Conservation (phyloP, 2,113 vertebrate species). For the Okapia johnstoni region DNA sequence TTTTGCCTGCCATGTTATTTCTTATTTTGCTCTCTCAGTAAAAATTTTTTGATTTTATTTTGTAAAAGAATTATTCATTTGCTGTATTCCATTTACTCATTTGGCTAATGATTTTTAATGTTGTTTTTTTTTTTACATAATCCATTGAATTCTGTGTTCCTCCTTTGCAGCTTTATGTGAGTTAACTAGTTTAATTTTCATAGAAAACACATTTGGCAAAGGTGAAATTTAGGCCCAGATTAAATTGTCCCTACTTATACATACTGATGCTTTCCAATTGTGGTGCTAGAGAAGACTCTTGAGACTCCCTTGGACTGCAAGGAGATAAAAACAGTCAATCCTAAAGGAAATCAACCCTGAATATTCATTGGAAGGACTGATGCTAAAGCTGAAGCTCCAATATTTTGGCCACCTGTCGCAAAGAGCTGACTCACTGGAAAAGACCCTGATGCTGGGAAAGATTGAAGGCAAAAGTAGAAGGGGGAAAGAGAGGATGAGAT, state of each 20-base stretch:
- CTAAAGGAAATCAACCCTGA: neutral
- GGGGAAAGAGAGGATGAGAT: neutral
- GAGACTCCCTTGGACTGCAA: neutral
- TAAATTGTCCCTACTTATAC: neutral
- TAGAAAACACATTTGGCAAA: neutral
- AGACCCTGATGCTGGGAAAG: neutral
- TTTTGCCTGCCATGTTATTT: neutral
- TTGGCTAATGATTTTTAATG: neutral
- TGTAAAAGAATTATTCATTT: neutral
- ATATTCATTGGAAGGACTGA: neutral
- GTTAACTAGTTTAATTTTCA: neutral
- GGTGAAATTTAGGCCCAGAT: neutral
- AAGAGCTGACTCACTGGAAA: neutral
- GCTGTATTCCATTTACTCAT: neutral
- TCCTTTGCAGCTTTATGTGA: neutral
- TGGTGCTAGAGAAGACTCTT: neutral
- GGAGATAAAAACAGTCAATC: neutral
- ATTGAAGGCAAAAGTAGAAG: neutral
- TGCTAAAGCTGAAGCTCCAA: neutral
- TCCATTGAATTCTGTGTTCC: accelerated
- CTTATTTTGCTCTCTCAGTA: neutral
- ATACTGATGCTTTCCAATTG: neutral
- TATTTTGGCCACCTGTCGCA: neutral
- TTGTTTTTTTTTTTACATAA: neutral
- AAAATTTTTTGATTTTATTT: neutral